Percentiles rank a stretch among this genome's conserved stretches.
Conservation (phyloP, 2,888 invertebrate genomes). For the Pristionchus fissidentatus region DNA sequence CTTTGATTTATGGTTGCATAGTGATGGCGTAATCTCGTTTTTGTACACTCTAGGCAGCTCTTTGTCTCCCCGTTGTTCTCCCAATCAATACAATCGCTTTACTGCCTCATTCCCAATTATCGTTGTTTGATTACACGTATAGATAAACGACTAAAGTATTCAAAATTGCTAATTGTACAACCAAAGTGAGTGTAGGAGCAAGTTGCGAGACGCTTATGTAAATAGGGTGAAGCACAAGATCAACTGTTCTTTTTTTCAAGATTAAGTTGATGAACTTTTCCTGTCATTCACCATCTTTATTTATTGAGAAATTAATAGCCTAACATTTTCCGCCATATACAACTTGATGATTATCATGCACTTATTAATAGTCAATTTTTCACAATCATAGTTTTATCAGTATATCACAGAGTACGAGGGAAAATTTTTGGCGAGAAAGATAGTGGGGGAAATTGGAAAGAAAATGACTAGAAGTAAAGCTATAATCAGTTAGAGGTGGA, state of each 20-base stretch:
- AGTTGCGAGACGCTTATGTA: too few species aligned
- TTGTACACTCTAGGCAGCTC: slow-evolving; percentile 7
- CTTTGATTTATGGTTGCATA: neutral
- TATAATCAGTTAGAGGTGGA: neutral
- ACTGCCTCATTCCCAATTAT: neutral
- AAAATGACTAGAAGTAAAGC: slow-evolving; percentile 17
- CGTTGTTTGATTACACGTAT: neutral
- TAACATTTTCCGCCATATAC: too few species aligned
- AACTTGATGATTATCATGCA: too few species aligned
- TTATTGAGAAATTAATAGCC: too few species aligned
- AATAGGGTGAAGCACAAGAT: too few species aligned
- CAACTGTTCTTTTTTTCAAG: too few species aligned
- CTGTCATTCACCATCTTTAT: too few species aligned
- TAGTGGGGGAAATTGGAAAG: neutral
- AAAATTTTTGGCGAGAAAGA: neutral
- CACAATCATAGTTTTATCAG: slow-evolving; percentile 4
- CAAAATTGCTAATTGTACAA: too few species aligned
- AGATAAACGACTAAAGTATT: too few species aligned
- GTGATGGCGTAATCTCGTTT: neutral
- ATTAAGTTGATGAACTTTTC: too few species aligned
- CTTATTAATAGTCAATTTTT: too few species aligned
- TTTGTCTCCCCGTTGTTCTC: neutral
- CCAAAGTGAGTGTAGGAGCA: too few species aligned
- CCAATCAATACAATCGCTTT: neutral
- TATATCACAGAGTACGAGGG: neutral